phyloP scores from a whole-genome alignment of 2,888 invertebrate species.

The Tenthredo notha region DNA sequence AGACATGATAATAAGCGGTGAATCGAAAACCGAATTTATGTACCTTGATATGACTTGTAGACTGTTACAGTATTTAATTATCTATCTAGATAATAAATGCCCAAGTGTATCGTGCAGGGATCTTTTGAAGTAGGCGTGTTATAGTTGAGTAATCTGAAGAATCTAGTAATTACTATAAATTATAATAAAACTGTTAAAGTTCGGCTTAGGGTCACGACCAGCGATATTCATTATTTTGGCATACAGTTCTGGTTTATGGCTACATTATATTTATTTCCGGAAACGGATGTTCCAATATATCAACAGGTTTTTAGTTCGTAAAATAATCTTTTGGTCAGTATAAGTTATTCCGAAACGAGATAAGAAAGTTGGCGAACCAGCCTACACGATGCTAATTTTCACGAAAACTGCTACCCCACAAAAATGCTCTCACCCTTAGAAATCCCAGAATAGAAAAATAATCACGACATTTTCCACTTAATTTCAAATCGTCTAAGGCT shows the following conservation, averaged over 20 bases:
- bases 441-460: background rate
- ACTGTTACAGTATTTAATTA: constrained; percentile 10
- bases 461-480: background rate
- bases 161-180: constrained; percentile 7
- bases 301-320: constrained; percentile 33
- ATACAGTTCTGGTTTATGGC: background rate
- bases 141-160: background rate
- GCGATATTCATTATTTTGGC: constrained; percentile 39
- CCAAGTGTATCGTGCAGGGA: background rate
- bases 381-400: background rate
- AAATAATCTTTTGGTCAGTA: background rate
- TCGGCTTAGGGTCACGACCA: constrained; percentile 21
- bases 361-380: background rate
- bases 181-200: background rate
- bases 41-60: background rate
- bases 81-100: background rate
- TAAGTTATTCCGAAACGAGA: background rate
- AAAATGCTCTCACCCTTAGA: background rate
- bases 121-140: background rate
- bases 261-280: constrained; percentile 17
- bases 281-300: constrained; percentile 1
- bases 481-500: background rate
- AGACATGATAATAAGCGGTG: constrained; percentile 29
- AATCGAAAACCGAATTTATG: constrained; percentile 9
- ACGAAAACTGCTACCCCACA: background rate